A percentile compares a stretch with the other conserved stretches of the same genome.
Conservation (phyloP, 2,113 vertebrate species). For the Heptranchias perlo region DNA sequence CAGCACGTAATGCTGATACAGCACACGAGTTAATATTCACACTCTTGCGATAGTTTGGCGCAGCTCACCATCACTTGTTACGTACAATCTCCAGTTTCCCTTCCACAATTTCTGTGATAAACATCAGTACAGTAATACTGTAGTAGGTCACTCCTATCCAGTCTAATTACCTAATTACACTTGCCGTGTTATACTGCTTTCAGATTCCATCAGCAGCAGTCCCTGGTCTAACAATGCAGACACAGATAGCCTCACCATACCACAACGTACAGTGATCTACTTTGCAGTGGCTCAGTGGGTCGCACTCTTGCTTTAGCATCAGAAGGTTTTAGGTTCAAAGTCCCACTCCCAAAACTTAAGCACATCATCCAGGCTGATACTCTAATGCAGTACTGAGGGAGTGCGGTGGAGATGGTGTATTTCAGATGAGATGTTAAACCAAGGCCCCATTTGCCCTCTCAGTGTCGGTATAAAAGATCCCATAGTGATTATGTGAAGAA, state of each 20-base stretch:
- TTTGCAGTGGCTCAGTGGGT: background rate
- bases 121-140: background rate
- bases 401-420: no score
- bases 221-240: background rate
- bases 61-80: background rate
- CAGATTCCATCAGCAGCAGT: background rate
- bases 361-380: no score
- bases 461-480: no score
- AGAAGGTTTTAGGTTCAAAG: background rate
- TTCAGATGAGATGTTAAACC: no score
- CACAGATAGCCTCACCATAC: background rate
- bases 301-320: background rate
- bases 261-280: background rate
- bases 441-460: no score
- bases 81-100: background rate
- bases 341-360: background rate
- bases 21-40: background rate
- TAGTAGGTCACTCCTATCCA: background rate
- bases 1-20: background rate
- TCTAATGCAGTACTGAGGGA: background rate
- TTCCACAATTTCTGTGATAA: background rate
- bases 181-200: background rate
- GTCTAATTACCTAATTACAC: background rate
- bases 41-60: background rate
- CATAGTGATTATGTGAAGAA: no score